Conservation (phyloP, 2,797 vertebrate species). For the Sorex maritimensis region DNA sequence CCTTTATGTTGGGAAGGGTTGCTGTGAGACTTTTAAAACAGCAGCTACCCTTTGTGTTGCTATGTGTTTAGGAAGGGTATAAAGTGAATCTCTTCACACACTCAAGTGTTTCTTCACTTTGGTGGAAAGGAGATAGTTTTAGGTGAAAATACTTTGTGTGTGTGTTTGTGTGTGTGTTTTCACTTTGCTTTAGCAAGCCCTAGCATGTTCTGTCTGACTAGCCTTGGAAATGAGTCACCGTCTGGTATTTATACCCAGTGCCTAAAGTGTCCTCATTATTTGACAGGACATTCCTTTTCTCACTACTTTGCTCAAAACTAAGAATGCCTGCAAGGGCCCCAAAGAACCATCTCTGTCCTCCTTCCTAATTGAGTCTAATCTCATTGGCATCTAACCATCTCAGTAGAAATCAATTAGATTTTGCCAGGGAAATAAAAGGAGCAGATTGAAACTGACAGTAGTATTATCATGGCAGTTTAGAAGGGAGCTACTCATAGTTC, state of each 20-base stretch:
- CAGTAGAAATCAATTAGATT: constrained; percentile 59
- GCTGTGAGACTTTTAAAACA: constrained; percentile 66
- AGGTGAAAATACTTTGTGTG: constrained; percentile 36
- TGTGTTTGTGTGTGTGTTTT: constrained; percentile 53
- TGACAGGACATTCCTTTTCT: constrained; percentile 81
- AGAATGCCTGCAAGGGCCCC: constrained; percentile 69
- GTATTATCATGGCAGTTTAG: constrained; percentile 17
- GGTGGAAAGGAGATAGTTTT: constrained; percentile 63
- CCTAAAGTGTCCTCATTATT: constrained; percentile 76
- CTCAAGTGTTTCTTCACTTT: constrained; percentile 64
- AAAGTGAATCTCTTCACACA: constrained; percentile 55
- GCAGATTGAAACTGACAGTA: constrained; percentile 40
- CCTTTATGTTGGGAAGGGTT: constrained; percentile 56
- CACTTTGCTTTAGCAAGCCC: constrained; percentile 77
- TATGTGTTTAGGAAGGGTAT: constrained; percentile 43
- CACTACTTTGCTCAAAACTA: constrained; percentile 70
- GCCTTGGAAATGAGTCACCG: constrained; percentile 81
- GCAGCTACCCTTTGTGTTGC: constrained; percentile 53
- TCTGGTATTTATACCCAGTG: constrained; percentile 84
- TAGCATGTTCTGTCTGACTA: constrained; percentile 79
- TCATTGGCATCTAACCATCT: constrained; percentile 51
- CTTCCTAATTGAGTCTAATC: constrained; percentile 46
- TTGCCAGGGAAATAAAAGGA: constrained; percentile 20
- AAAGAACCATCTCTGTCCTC: constrained; percentile 31
- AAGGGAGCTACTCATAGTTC: constrained; percentile 50